phyloP scores from a whole-genome alignment of 2,113 vertebrate genomes.

The Phylloscopus trochiloides region DNA sequence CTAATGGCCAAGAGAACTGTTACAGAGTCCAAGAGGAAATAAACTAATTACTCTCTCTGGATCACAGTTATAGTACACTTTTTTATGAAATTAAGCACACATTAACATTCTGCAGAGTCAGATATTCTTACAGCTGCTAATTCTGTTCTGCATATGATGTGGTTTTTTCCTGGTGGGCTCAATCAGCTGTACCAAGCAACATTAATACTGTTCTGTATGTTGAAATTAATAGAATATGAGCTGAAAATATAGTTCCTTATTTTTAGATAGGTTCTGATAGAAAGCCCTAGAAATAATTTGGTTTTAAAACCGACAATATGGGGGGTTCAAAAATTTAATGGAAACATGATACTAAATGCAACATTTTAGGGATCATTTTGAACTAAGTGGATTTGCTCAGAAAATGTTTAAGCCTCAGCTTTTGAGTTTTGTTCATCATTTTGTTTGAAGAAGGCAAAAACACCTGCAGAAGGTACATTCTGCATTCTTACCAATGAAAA shows the following conservation, averaged over 20 bases:
- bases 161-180: neutral
- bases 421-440: neutral
- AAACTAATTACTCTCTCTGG: neutral
- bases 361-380: neutral
- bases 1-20: neutral
- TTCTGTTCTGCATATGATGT: neutral
- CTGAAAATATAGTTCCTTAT: neutral
- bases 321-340: neutral
- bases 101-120: neutral
- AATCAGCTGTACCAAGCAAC: neutral
- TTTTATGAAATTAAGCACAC: neutral
- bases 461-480: neutral
- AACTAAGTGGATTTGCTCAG: neutral
- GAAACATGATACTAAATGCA: neutral
- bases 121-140: neutral
- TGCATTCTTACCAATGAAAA: neutral
- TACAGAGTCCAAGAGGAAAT: neutral
- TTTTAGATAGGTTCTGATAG: neutral
- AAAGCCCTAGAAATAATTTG: neutral
- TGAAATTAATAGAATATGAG: neutral
- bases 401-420: neutral
- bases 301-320: neutral
- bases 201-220: neutral
- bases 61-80: neutral
- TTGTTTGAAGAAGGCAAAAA: neutral